phyloP scores from a whole-genome alignment of 2,113 vertebrate species.

The Deroptyus accipitrinus region DNA sequence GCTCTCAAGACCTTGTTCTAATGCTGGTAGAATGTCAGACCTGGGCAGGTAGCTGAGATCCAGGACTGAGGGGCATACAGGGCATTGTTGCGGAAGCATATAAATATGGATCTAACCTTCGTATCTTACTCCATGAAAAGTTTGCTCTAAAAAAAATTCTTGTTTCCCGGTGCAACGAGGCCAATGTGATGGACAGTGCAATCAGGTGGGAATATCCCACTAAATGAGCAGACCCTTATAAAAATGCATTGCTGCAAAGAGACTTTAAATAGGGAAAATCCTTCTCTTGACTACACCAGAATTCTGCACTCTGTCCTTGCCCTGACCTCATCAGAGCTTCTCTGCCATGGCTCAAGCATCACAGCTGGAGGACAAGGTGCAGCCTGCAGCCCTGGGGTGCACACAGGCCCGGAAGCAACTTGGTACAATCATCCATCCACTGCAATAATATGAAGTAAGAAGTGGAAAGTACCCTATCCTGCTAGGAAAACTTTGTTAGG shows the following conservation, averaged over 20 bases:
- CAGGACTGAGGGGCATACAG: not conserved
- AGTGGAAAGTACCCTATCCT: not conserved
- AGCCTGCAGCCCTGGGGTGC: not conserved
- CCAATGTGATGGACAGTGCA: not conserved
- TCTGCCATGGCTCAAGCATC: not conserved
- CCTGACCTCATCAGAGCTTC: not conserved
- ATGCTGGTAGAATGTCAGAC: not conserved
- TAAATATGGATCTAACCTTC: not conserved
- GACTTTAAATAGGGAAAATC: not conserved
- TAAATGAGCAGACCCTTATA: not conserved
- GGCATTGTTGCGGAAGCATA: not conserved
- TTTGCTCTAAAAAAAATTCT: not conserved
- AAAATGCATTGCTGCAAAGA: not conserved
- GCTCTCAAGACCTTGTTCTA: not conserved
- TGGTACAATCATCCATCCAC: not conserved
- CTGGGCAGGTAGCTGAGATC: not conserved
- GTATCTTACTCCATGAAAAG: not conserved
- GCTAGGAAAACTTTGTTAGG: not conserved
- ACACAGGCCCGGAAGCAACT: not conserved
- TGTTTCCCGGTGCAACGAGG: not conserved
- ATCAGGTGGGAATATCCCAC: not conserved
- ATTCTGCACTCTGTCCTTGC: accelerated
- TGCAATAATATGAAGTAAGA: accelerated
- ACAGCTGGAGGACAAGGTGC: not conserved
- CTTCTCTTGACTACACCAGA: not conserved